Conservation (phyloP, 2,797 vertebrate species). For the Mus caroli region DNA sequence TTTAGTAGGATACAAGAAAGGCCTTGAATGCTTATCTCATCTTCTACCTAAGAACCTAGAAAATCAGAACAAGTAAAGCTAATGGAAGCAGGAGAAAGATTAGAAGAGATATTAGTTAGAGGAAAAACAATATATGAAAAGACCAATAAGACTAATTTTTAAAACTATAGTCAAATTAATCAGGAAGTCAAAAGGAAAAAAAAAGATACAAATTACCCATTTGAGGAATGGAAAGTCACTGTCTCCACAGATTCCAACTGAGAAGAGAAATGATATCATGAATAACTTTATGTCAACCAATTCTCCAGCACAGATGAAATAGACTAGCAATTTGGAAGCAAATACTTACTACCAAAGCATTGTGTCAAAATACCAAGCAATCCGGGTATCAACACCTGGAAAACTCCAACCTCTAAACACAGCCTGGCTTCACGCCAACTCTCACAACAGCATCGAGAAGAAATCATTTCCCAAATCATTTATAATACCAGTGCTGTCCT, state of each 20-base stretch:
- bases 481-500: neutral
- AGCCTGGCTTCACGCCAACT: neutral
- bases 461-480: neutral
- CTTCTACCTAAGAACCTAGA: constrained; percentile 24
- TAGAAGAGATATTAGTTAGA: neutral
- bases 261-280: neutral
- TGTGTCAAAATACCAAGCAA: neutral
- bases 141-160: neutral
- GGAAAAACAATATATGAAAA: neutral
- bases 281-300: neutral
- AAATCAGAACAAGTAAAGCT: neutral
- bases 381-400: neutral
- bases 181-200: neutral
- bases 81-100: neutral
- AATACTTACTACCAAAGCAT: neutral
- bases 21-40: neutral
- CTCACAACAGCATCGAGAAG: constrained; percentile 2
- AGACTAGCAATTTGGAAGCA: neutral
- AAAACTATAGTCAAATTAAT: neutral
- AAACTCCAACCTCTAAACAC: neutral
- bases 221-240: neutral
- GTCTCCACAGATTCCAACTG: neutral
- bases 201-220: neutral
- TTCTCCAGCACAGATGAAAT: constrained; percentile 1
- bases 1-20: neutral